Percentiles rank a stretch among this genome's conserved stretches.
phyloP scores from a whole-genome alignment of 2,888 invertebrate genomes.

The Synergus umbraculus region DNA sequence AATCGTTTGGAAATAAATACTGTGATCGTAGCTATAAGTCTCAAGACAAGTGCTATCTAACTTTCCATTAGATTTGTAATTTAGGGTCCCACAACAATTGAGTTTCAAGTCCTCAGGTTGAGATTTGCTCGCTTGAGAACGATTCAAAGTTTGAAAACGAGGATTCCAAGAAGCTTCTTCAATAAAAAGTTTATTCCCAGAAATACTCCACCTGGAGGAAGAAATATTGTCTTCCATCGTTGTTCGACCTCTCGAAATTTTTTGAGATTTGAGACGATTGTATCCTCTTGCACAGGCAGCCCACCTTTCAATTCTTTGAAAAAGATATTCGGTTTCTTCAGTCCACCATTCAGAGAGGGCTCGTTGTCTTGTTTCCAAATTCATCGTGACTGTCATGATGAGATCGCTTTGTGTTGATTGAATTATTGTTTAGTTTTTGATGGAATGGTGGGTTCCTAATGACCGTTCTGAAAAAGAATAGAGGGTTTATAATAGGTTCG shows the following conservation, averaged over 20 bases:
- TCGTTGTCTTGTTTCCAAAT: constrained; percentile 61
- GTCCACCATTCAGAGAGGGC: constrained; percentile 73
- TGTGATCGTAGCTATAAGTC: constrained; percentile 73
- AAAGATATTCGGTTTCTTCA: constrained; percentile 72
- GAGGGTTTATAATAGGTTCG: constrained; percentile 19
- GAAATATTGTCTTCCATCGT: constrained; percentile 64
- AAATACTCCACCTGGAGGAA: constrained; percentile 61
- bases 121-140: constrained; percentile 56
- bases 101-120: constrained; percentile 63
- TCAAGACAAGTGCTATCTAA: constrained; percentile 72
- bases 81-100: constrained; percentile 69
- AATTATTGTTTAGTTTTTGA: background rate
- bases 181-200: constrained; percentile 62
- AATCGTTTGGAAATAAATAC: constrained; percentile 75
- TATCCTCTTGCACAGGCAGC: constrained; percentile 71
- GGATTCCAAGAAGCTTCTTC: constrained; percentile 62
- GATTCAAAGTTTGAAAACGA: constrained; percentile 58
- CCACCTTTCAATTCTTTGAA: constrained; percentile 73
- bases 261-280: constrained; percentile 70
- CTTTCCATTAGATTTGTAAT: constrained; percentile 70
- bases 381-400: constrained; percentile 54
- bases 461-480: background rate
- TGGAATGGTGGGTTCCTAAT: background rate
- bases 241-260: constrained; percentile 65
- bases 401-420: background rate